A percentile compares a stretch with the other conserved stretches of the same genome.
phyloP scores from a whole-genome alignment of 2,888 invertebrate species.

The Caenorhabditis sp. region DNA sequence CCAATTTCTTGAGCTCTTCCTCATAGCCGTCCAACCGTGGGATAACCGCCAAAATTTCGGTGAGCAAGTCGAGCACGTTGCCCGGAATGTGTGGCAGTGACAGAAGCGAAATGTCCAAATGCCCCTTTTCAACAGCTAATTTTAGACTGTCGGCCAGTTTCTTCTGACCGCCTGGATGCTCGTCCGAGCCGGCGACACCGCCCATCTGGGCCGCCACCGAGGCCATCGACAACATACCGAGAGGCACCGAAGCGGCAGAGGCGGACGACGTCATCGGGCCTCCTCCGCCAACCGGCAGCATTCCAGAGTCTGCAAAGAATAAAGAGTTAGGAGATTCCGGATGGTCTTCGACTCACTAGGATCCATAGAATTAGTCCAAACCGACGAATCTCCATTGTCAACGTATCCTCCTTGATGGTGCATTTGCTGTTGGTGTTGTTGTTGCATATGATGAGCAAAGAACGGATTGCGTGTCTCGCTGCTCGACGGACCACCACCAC shows the following conservation, averaged over 20 bases:
- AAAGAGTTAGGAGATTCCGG: background rate
- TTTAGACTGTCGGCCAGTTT: constrained; percentile 57
- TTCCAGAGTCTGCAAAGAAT: constrained; percentile 32
- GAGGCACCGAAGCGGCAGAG: constrained; percentile 4
- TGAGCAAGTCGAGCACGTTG: constrained; percentile 59
- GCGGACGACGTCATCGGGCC: background rate
- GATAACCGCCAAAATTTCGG: constrained; percentile 56
- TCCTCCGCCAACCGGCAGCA: constrained; percentile 23
- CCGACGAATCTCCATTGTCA: constrained; percentile 28
- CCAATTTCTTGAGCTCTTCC: constrained; percentile 51
- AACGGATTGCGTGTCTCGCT: constrained; percentile 56
- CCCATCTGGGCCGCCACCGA: background rate
- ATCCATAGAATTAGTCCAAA: constrained; percentile 37
- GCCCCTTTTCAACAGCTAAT: constrained; percentile 61
- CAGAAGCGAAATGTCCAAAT: constrained; percentile 55
- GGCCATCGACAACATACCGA: constrained; percentile 45
- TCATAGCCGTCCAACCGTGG: constrained; percentile 53
- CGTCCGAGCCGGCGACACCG: constrained; percentile 21
- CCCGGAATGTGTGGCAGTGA: constrained; percentile 61
- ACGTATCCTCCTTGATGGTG: constrained; percentile 21
- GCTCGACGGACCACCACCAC: constrained; percentile 16
- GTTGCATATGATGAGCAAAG: constrained; percentile 66
- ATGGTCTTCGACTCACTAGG: background rate
- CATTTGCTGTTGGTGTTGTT: constrained; percentile 42
- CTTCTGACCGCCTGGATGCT: constrained; percentile 25